A percentile compares a stretch with the other conserved stretches of the same genome.
These are phyloP conservation scores for Athrips mouffetella DNA, from an alignment of 2,888 invertebrate species.

Conservation along the genomic window DNA sequence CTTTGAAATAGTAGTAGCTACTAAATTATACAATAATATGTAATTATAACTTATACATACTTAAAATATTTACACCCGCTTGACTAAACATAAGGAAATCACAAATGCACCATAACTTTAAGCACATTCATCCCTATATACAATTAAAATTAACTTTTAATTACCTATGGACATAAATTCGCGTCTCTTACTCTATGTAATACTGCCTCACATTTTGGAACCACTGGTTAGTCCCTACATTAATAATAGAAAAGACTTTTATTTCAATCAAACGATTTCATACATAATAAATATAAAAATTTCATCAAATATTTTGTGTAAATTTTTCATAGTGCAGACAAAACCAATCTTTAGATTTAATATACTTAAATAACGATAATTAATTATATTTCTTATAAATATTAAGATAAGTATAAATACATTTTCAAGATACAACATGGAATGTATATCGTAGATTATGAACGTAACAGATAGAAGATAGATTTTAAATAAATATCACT, in stretches of 20 bases:
- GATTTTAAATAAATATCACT: slow-evolving; percentile 27
- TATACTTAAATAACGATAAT: slow-evolving; percentile 3
- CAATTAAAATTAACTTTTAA: slow-evolving; percentile 44
- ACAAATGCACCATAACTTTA: slow-evolving; percentile 58
- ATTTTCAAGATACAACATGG: slow-evolving; percentile 32
- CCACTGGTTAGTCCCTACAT: background rate
- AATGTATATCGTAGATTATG: slow-evolving; percentile 32
- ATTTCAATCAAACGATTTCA: background rate
- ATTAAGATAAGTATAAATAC: slow-evolving; percentile 21
- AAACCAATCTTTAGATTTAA: background rate
- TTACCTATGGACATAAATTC: slow-evolving; percentile 18
- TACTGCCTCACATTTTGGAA: slow-evolving; percentile 12
- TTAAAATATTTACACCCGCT: slow-evolving; percentile 68
- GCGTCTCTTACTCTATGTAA: slow-evolving; percentile 10
- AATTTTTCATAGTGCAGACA: background rate
- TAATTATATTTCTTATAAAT: slow-evolving; percentile 3
- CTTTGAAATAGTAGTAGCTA: slow-evolving; percentile 48
- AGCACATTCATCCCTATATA: slow-evolving; percentile 64
- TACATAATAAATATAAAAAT: background rate
- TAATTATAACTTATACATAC: slow-evolving; percentile 56
- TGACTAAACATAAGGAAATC: slow-evolving; percentile 52
- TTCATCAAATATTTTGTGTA: background rate
- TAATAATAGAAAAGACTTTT: background rate
- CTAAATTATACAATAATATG: slow-evolving; percentile 50
- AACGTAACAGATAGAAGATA: slow-evolving; percentile 18